Evolutionary conservation across 1,140 invertebrate species (phyloP).

Genomic region (Neelides sp.): DNA sequence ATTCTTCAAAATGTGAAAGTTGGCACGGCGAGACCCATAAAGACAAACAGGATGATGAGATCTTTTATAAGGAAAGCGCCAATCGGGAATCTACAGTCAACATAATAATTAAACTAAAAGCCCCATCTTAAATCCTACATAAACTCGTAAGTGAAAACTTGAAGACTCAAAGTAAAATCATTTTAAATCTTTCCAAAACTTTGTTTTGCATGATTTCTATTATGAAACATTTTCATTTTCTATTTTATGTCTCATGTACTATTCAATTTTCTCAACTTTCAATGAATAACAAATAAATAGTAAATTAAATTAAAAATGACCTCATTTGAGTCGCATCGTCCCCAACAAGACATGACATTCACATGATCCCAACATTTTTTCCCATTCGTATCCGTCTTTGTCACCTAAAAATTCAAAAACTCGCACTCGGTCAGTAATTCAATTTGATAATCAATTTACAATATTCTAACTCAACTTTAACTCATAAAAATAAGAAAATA

Average conservation of each 20-base stretch:
- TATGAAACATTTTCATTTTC: no score
- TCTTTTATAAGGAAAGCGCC: constrained; percentile 70
- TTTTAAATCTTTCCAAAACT: no score
- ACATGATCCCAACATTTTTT: constrained; percentile 56
- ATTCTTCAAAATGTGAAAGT: constrained; percentile 43
- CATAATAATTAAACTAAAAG: constrained; percentile 18
- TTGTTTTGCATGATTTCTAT: constrained; percentile 1
- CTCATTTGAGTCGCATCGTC: constrained; percentile 68
- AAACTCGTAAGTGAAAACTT: no score
- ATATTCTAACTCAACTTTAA: no score
- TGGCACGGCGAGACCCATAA: constrained; percentile 48
- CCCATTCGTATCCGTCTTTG: constrained; percentile 48
- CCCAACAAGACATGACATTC: constrained; percentile 64
- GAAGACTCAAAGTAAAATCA: no score
- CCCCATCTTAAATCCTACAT: no score
- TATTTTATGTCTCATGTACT: no score
- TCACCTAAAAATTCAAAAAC: constrained; percentile 29
- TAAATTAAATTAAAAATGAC: constrained; percentile 33
- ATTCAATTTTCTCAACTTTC: no score
- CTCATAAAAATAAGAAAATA: background rate
- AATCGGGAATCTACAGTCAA: constrained; percentile 56
- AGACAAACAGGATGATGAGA: constrained; percentile 72
- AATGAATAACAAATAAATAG: no score
- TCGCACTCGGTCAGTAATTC: no score
- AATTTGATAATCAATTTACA: no score